Base-by-base conservation (phyloP, 2,113 vertebrate species). In the Sminthopsis crassicaudata region DNA sequence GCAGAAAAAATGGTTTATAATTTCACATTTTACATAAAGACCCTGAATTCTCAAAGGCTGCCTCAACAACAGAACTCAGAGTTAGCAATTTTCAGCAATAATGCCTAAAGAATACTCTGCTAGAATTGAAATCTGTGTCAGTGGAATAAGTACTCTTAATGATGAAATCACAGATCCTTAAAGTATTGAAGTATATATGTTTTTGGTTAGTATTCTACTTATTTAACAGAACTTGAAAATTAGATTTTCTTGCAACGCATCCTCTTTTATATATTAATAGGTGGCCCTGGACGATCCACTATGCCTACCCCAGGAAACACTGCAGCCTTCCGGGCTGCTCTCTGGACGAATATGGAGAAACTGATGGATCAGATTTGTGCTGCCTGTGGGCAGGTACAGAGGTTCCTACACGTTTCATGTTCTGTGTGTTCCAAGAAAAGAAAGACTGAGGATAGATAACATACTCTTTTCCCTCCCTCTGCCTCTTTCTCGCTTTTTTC, bases 291-390 rank as follows among this genome's bases (percentile, higher is more conserved):
- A 30, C 98, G 99, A 98, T 99, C 99, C n/a, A 98, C 99, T 48
- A 99, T 99, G 98, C 99, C 99, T 53, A 99, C 99, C 23, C 99
- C 99, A 91, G 99, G 99, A 60, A 99, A 99, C 97, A 99, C 99
- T 0, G 99, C 99, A 53, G 99, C 99, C 46, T 99, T 99, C 97
- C 99, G 99, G 91, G 99, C 99, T 92, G 99, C 99, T 36, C 99
- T 99, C 10, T 99, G 99, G 99, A 99, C 99, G 93, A 99, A 99
- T 97, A 99, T 99, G 98, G 99, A 99, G 98, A 99, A 99, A 96
- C 98, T 99, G 50, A 99, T 99, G 99, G 99, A 99, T 98, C 99
- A 99, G 97, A 99, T 99, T 92, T 99, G 98, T 98, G 99, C 99
- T 52, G 98, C 99, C 1, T 99, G 99, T 3, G 98, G 98, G 88